Evolutionary conservation across 2,888 invertebrate genomes (phyloP).

Genomic region (Lasioglossum figueresi): DNA sequence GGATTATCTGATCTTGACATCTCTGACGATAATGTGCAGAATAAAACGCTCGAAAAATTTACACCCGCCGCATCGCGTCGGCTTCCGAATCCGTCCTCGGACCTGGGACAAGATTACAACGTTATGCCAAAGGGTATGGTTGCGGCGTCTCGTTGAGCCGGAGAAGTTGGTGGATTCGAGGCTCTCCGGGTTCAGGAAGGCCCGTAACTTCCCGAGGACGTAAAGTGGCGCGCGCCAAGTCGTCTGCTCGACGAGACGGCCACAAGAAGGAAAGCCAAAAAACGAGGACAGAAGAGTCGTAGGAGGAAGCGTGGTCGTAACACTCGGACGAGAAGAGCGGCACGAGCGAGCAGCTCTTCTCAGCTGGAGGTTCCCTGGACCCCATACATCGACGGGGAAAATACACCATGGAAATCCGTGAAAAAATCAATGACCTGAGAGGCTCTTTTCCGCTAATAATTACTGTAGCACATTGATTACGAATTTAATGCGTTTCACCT

Average conservation of each 20-base stretch:
- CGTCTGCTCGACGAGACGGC: conserved; percentile 48
- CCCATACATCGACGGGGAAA: conserved; percentile 47
- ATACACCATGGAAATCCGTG: conserved; percentile 29
- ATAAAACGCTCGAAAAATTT: conserved; percentile 37
- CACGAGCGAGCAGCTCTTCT: conserved; percentile 44
- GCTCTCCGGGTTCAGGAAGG: conserved; percentile 22
- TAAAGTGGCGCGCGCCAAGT: conserved; percentile 64
- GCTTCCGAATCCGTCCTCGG: neutral
- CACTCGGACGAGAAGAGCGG: conserved; percentile 8
- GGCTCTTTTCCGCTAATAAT: neutral
- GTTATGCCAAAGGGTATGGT: conserved; percentile 14
- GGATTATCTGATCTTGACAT: conserved; percentile 46
- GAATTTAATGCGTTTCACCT: neutral
- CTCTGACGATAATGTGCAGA: conserved; percentile 23
- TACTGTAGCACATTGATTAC: neutral
- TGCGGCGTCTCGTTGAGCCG: neutral
- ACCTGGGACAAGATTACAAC: conserved; percentile 35
- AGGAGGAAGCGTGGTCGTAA: conserved; percentile 21
- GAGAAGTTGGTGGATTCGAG: conserved; percentile 5
- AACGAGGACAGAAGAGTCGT: conserved; percentile 24
- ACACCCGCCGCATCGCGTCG: neutral
- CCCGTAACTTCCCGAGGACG: conserved; percentile 46
- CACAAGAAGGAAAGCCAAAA: conserved; percentile 34
- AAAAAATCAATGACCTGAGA: neutral
- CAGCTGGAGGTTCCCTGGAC: conserved; percentile 61